A percentile compares a stretch with the other conserved stretches of the same genome.
Evolutionary conservation across 2,888 invertebrate species (phyloP).

Genomic region (Beris chalybata): DNA sequence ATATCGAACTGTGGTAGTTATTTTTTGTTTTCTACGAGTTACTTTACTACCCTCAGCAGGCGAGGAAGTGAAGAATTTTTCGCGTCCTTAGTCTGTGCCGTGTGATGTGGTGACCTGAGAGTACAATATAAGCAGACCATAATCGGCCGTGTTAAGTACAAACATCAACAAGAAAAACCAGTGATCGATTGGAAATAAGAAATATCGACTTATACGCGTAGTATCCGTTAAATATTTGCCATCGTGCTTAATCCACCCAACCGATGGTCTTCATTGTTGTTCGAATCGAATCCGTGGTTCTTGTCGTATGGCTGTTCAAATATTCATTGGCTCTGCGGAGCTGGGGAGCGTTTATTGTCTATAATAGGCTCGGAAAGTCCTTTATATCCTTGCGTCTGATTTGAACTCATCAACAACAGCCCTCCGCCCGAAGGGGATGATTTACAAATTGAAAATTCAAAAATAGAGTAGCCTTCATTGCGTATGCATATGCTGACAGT

Average conservation of each 20-base stretch:
- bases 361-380: background rate
- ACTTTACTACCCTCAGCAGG: no score
- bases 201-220: slow-evolving; percentile 10
- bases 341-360: no score
- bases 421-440: slow-evolving; percentile 1
- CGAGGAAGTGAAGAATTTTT: no score
- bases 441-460: slow-evolving; percentile 17
- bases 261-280: slow-evolving; percentile 11
- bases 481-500: slow-evolving; percentile 23
- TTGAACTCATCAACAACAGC: no score
- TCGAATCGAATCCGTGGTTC: slow-evolving; percentile 12
- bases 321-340: no score
- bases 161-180: slow-evolving; percentile 20
- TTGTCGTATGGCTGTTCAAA: no score
- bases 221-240: background rate
- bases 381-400: background rate
- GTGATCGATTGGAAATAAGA: slow-evolving; percentile 10
- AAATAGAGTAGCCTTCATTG: slow-evolving; percentile 3
- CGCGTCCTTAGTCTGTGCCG: no score
- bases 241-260: slow-evolving; percentile 12
- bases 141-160: slow-evolving; percentile 27
- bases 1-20: no score
- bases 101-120: no score
- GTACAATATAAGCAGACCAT: slow-evolving; percentile 11
- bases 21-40: no score